phyloP scores from a whole-genome alignment of 1,140 invertebrate genomes.

The Neodiprion virginianus region DNA sequence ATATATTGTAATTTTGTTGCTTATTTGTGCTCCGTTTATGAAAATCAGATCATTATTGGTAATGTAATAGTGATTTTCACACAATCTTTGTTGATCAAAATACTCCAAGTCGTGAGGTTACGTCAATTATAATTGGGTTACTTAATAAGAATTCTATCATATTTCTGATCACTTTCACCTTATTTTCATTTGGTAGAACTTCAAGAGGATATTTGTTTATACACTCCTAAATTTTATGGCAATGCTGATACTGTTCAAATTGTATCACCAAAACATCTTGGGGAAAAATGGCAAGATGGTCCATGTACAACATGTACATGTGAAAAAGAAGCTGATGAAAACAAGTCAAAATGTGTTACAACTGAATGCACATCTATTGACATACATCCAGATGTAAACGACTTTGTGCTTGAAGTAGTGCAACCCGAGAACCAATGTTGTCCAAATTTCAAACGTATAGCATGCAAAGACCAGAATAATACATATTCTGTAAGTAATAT shows the following conservation, averaged over 20 bases:
- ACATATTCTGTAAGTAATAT: constrained; percentile 58
- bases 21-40: too few relatives aligned
- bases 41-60: too few relatives aligned
- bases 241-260: constrained; percentile 39
- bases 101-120: too few relatives aligned
- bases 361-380: constrained; percentile 55
- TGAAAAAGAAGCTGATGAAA: constrained; percentile 39
- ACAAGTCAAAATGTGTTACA: constrained; percentile 48
- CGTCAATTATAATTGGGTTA: neutral
- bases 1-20: too few relatives aligned
- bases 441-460: constrained; percentile 62
- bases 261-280: constrained; percentile 62
- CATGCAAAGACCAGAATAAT: constrained; percentile 66
- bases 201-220: constrained; percentile 74
- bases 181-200: constrained; percentile 59
- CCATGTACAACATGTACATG: constrained; percentile 72
- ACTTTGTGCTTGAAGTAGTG: constrained; percentile 64
- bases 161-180: too few relatives aligned
- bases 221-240: constrained; percentile 57
- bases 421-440: constrained; percentile 68
- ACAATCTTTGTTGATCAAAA: too few relatives aligned
- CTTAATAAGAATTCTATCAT: neutral
- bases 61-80: too few relatives aligned
- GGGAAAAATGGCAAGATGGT: constrained; percentile 73
- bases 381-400: constrained; percentile 50